A percentile compares a stretch with the other conserved stretches of the same genome.
Evolutionary conservation across 2,888 invertebrate species (phyloP).

Genomic region (Mythimna pallens): DNA sequence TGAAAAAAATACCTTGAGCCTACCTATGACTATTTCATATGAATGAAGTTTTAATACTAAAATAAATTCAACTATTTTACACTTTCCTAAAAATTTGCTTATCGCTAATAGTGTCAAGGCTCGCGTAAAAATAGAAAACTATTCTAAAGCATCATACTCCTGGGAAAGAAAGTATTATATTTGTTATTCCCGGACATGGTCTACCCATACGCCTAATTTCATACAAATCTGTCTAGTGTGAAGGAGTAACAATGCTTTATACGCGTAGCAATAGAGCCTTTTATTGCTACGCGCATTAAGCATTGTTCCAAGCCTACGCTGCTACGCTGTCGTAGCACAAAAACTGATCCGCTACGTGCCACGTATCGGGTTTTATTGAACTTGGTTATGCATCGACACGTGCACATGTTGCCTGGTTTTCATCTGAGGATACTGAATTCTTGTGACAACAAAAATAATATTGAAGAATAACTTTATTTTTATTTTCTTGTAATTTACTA

Average conservation of each 20-base stretch:
- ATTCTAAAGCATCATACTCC: too few species aligned
- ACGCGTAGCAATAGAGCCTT: neutral
- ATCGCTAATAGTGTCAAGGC: too few species aligned
- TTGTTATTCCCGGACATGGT: too few species aligned
- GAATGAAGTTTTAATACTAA: neutral
- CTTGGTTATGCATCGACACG: slow-evolving; percentile 16
- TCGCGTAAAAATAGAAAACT: too few species aligned
- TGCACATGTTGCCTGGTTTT: neutral
- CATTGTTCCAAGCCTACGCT: slow-evolving; percentile 7
- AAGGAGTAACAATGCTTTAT: too few species aligned
- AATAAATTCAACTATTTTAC: neutral
- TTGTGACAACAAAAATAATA: neutral
- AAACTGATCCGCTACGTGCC: slow-evolving; percentile 22
- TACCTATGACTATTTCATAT: neutral
- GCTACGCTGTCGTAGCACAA: slow-evolving; percentile 24
- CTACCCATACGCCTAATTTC: too few species aligned
- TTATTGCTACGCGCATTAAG: neutral
- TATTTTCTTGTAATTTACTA: too few species aligned
- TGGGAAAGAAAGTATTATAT: too few species aligned
- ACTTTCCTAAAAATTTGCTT: too few species aligned
- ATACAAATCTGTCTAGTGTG: too few species aligned
- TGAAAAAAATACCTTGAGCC: neutral
- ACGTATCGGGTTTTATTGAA: slow-evolving; percentile 4
- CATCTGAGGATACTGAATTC: slow-evolving; percentile 4
- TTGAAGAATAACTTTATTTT: too few species aligned